Conservation (phyloP, 92 coral and sea anemone species). For the Heliopora coerulea region DNA sequence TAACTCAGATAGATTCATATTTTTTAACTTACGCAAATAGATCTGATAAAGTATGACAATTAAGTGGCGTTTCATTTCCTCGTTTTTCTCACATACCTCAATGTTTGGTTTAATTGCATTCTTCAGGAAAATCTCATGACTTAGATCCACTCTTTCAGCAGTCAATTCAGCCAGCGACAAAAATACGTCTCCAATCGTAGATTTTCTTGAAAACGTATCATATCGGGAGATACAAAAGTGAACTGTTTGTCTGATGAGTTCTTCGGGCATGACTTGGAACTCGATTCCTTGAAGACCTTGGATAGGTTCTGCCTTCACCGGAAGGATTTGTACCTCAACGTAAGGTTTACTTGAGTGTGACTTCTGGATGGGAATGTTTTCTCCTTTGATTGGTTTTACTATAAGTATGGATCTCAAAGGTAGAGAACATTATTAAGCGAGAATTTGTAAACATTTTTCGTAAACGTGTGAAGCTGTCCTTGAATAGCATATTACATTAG, state of each 20-base stretch:
- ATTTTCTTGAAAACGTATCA: conserved; percentile 77
- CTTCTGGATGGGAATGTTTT: conserved; percentile 83
- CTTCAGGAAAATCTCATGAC: conserved; percentile 80
- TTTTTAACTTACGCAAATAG: too few species aligned
- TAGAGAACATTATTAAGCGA: too few species aligned
- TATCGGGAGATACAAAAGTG: conserved; percentile 92
- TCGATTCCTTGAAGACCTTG: conserved; percentile 57
- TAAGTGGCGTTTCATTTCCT: too few species aligned
- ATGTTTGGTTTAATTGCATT: conserved; percentile 74
- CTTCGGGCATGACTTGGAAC: conserved; percentile 70
- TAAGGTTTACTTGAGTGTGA: conserved; percentile 79
- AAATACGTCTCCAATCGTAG: conserved; percentile 84
- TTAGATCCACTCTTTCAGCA: conserved; percentile 93
- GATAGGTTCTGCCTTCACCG: conserved; percentile 55
- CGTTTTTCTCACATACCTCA: conserved; percentile 58
- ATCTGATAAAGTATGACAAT: too few species aligned
- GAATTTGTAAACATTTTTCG: too few species aligned
- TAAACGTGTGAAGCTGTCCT: too few species aligned
- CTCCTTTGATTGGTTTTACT: conserved; percentile 89
- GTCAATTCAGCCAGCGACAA: conserved; percentile 92
- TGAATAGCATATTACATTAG: too few species aligned
- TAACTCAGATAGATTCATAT: too few species aligned
- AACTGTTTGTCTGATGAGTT: conserved; percentile 86
- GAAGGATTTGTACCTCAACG: conserved; percentile 81
- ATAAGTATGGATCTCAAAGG: conserved; percentile 63